Base-by-base conservation (phyloP, 2,888 invertebrate genomes). In the Halictus quadricinctus region DNA sequence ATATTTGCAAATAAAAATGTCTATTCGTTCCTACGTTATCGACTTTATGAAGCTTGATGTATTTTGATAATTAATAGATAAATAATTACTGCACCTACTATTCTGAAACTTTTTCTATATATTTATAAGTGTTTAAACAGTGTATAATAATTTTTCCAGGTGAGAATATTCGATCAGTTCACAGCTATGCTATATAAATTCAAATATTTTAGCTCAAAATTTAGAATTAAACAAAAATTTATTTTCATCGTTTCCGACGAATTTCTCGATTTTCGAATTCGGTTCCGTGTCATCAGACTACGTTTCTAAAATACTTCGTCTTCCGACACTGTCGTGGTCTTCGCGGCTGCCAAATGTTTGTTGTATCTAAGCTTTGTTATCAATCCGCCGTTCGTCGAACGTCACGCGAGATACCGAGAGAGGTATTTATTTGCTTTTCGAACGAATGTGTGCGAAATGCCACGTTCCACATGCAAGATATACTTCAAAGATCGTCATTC, bases 381-480 rank as follows among this genome's bases (percentile, higher is more conserved):
- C 64, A 66, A 41, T 43, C 29, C 25, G 41, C 66, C 43, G 25
- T 25, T 76, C 29, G 60, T 29, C 48, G 18, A 58, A 60, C 60
- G 54, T 60, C 41, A 75, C 43, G 21, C 21, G 18, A 73, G 50
- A 73, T 73, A 50, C 50, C 21, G 70, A 21, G 36, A 7, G 48
- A 25, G 25, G 66, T 69, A 41, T 70, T 70, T 70, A 70, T 70
- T 70, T 70, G 41, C n/a, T 21, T n/a, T 70, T 43, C 13, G n/a
- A 70, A 43, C 43, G 70, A 43, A 70, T 43, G 70, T 70, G n/a
- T 43, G 69, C 69, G 21, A 69, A 69, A 70, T n/a, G 70, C 41
- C 41, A 43, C 70, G 70, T 43, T 70, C 70, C 43, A 6, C 70
- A 21, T n/a, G 70, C 43, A n/a, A 43, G 70, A 70, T 10, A 70